A percentile compares a stretch with the other conserved stretches of the same genome.
Conservation (phyloP, 1,140 invertebrate species). For the Meloidogyne exigua region DNA sequence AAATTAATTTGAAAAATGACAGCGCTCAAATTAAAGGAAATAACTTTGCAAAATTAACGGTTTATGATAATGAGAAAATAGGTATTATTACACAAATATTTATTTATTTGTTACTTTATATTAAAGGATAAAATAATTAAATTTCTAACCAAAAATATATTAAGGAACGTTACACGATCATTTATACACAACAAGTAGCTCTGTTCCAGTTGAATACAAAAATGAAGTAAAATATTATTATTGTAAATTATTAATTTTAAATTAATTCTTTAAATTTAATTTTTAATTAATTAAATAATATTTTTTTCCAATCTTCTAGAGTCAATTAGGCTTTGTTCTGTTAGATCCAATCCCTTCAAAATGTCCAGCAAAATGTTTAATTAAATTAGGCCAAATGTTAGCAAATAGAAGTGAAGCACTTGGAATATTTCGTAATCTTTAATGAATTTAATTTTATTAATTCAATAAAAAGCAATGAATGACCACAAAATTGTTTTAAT, state of each 20-base stretch:
- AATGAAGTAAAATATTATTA: neutral
- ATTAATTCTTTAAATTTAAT: too few relatives aligned
- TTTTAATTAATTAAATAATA: too few relatives aligned
- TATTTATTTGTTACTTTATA: too few relatives aligned
- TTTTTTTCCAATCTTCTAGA: neutral
- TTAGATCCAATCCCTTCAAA: neutral
- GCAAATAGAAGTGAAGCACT: neutral
- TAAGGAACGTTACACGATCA: neutral
- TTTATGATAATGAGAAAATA: neutral
- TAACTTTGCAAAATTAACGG: neutral
- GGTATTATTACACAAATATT: neutral
- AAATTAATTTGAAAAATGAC: neutral
- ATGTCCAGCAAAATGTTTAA: neutral
- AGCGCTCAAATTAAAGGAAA: neutral
- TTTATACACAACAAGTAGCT: neutral
- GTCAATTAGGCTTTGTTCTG: neutral
- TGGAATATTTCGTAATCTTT: neutral
- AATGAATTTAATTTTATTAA: neutral
- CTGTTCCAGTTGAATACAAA: neutral
- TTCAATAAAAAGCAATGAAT: neutral
- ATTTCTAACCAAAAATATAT: neutral
- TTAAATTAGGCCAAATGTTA: neutral
- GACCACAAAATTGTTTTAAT: conserved; percentile 1
- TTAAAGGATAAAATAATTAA: neutral
- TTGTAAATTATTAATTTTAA: too few relatives aligned